These are phyloP conservation scores for Nicator chloris DNA, from an alignment of 2,113 vertebrate genomes.

Conservation along the genomic window DNA sequence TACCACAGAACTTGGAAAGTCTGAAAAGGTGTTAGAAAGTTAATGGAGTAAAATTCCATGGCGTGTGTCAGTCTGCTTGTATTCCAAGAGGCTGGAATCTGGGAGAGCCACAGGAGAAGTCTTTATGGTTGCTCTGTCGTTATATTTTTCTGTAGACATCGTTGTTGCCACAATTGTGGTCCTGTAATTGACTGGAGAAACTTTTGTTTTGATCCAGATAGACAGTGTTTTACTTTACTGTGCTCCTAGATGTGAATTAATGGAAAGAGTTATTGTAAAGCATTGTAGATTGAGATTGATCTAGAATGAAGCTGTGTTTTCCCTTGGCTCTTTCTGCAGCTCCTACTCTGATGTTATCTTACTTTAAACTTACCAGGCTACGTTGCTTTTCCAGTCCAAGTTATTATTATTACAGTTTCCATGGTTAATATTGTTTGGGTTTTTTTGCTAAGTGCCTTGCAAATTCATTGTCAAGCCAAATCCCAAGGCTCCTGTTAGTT, in stretches of 20 bases:
- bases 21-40: background rate
- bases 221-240: background rate
- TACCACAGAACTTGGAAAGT: background rate
- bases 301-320: slow-evolving; percentile 32
- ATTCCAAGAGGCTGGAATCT: background rate
- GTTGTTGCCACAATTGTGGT: background rate
- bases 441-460: background rate
- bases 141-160: background rate
- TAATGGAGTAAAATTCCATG: background rate
- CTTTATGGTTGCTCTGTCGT: background rate
- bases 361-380: background rate
- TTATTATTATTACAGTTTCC: slow-evolving; percentile 31
- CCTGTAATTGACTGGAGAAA: background rate
- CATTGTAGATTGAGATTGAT: background rate
- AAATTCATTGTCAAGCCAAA: slow-evolving; percentile 1
- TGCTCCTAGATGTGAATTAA: background rate
- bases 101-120: background rate
- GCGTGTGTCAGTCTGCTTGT: background rate
- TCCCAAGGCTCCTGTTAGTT: slow-evolving; percentile 41
- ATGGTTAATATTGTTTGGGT: background rate
- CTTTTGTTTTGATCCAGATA: background rate
- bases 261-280: background rate
- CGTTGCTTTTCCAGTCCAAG: background rate
- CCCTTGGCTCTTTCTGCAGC: background rate
- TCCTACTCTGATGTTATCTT: slow-evolving; percentile 11